A percentile compares a stretch with the other conserved stretches of the same genome.
Conservation (phyloP, 2,797 vertebrate genomes). For the Gobionotothen gibberifrons region DNA sequence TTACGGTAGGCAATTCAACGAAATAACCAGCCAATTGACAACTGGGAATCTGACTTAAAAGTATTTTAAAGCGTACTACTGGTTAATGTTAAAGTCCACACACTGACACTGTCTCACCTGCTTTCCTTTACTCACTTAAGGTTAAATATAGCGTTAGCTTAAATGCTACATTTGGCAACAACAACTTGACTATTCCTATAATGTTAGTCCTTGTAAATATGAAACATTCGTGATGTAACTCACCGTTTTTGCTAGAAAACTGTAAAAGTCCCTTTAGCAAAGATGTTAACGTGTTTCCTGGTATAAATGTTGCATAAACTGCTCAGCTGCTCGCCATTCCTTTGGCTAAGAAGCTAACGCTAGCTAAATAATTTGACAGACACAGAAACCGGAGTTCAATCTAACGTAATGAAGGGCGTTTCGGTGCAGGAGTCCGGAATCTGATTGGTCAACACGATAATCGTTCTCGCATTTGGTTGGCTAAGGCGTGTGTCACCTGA, state of each 20-base stretch:
- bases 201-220: neutral
- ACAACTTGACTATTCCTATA: slow-evolving; percentile 36
- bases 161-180: slow-evolving; percentile 40
- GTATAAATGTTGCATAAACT: neutral
- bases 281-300: slow-evolving; percentile 4
- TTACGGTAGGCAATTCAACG: neutral
- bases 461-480: slow-evolving; percentile 46
- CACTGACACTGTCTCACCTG: neutral
- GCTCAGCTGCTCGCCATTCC: slow-evolving; percentile 43
- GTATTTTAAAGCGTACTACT: fast-evolving
- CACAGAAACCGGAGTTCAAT: slow-evolving; percentile 63
- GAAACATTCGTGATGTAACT: slow-evolving; percentile 20
- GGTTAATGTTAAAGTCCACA: neutral
- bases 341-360: slow-evolving; percentile 56
- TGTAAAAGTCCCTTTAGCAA: neutral
- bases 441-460: slow-evolving; percentile 52
- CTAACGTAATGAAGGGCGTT: slow-evolving; percentile 65
- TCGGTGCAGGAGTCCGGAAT: fast-evolving
- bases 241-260: slow-evolving; percentile 23
- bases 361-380: slow-evolving; percentile 74
- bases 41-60: neutral
- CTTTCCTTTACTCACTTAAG: slow-evolving; percentile 1
- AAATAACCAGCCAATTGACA: neutral
- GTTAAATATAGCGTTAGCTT: slow-evolving; percentile 48
- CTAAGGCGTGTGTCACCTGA: slow-evolving; percentile 19